Base-by-base conservation (phyloP, 2,797 vertebrate genomes). In the Hylomyscus alleni region DNA sequence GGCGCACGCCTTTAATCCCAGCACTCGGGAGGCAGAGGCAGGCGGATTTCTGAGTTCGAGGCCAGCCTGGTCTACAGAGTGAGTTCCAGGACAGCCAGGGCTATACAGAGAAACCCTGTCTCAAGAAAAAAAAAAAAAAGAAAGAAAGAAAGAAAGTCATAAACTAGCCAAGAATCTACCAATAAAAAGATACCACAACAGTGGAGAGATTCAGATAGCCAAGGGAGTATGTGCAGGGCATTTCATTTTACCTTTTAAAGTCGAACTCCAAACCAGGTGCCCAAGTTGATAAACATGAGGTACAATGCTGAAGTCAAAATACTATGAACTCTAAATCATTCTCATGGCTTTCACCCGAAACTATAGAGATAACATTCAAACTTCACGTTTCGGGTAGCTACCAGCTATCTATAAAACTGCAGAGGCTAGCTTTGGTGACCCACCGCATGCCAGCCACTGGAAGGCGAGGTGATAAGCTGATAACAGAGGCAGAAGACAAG, bases 401-500 rank as follows among this genome's bases (percentile, higher is more conserved):
- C 92, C 92, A 94, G 76, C 29, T 78, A 17, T 85, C 77, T 29
- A 17, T 44, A 47, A 75, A 83, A 72, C 3, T 90, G 77, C 69
- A 92, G 72, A 80, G 31, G 77, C 37, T 75, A 56, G 85, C 81
- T 85, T 69, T 50, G 67, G 54, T 86, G 90, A 92, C 90, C 31
- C 50, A 0, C 84, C 87, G 90, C 67, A 13, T 24, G 94, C 81
- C n/a, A 62, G n/a, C 14, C 10, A 9, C 89, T 81, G 47, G 60
- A 69, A 26, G 26, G 24, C 44, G 37, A 37, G 85, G 58, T 58
- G 96, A 31, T 86, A 95, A 97, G 81, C 78, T 78, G 81, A 60
- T 56, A 95, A 93, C 78, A 78, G 90, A 93, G 29, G 92, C 81
- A 82, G 87, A 93, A 91, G 80, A 95, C 37, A 93, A 93, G 60